Evolutionary conservation across 2,888 invertebrate species (phyloP).

Genomic region (Mimachlamys varia): DNA sequence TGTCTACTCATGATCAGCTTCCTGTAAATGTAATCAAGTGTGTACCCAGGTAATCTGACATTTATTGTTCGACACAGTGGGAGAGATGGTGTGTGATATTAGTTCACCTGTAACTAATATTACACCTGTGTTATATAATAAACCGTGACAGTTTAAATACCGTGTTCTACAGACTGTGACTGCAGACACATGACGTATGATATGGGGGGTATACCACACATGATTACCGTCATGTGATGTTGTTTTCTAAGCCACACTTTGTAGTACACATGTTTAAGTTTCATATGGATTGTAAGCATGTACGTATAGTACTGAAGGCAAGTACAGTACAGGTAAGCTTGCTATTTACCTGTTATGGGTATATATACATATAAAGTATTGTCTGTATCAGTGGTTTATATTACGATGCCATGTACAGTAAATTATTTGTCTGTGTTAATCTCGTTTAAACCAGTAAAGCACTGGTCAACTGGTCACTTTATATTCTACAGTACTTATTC

Average conservation of each 20-base stretch:
- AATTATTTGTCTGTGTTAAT: too few relatives aligned
- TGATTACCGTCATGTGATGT: conserved; percentile 1
- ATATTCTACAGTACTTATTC: too few relatives aligned
- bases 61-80: too few relatives aligned
- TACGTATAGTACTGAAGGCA: background rate
- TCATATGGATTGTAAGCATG: background rate
- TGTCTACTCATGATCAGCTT: too few relatives aligned
- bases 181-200: background rate
- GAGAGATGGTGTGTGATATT: background rate
- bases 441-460: too few relatives aligned
- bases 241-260: background rate
- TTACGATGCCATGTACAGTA: too few relatives aligned
- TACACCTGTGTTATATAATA: background rate
- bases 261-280: background rate
- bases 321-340: background rate
- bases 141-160: background rate
- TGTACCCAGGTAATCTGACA: too few relatives aligned
- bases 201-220: background rate
- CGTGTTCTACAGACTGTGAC: background rate
- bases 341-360: background rate
- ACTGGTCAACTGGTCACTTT: too few relatives aligned
- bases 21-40: too few relatives aligned
- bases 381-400: too few relatives aligned
- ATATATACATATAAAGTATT: background rate
- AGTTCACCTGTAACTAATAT: background rate